Conservation (phyloP, 2,113 vertebrate species). For the Trogon surrucura region DNA sequence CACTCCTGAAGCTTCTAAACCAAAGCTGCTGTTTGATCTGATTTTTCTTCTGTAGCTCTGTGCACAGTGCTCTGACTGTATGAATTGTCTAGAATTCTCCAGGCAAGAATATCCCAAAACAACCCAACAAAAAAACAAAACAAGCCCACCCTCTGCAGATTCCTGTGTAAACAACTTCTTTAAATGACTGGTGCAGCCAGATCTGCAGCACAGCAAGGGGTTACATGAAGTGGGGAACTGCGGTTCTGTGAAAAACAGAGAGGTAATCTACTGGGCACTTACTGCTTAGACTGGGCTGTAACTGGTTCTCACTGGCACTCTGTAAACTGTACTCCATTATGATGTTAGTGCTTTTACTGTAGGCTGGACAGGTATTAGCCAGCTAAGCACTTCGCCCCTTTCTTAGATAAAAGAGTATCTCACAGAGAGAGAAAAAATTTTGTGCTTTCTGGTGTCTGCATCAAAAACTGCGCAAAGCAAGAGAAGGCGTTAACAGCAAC, state of each 20-base stretch:
- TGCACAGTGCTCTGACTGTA: not conserved
- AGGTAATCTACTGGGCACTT: not conserved
- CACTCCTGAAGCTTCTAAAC: not conserved
- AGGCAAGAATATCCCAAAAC: not conserved
- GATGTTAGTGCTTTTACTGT: not conserved
- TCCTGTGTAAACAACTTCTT: not conserved
- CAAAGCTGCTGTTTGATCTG: not conserved
- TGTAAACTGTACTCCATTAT: not conserved
- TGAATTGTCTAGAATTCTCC: not conserved
- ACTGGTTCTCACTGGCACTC: not conserved
- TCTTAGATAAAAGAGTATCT: not conserved
- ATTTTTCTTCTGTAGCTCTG: not conserved
- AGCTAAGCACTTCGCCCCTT: not conserved
- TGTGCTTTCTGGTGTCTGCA: not conserved
- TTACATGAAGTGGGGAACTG: not conserved
- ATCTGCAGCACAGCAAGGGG: not conserved
- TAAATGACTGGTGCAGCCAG: not conserved
- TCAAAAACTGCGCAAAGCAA: not conserved
- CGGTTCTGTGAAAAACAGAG: not conserved
- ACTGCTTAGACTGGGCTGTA: not conserved
- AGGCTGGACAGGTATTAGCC: not conserved
- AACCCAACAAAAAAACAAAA: not conserved
- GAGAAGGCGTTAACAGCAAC: not conserved
- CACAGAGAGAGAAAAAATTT: not conserved
- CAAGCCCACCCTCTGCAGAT: not conserved